Percentiles rank a stretch among this genome's conserved stretches.
phyloP scores from a whole-genome alignment of 2,113 vertebrate species.

The Proteles cristata region DNA sequence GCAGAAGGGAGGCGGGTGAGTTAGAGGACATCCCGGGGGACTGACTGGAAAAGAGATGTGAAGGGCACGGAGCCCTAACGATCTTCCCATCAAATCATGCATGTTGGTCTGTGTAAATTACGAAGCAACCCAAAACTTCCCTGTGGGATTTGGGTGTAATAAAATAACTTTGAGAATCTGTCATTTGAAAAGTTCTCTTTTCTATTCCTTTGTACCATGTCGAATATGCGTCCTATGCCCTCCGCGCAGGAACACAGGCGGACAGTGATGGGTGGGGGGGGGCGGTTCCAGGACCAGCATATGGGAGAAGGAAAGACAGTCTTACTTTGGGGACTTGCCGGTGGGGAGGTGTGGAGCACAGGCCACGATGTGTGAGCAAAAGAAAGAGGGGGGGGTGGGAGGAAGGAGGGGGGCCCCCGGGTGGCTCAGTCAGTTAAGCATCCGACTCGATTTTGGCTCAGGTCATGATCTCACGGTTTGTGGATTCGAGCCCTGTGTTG shows the following conservation, averaged over 20 bases:
- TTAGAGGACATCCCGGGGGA: rapidly evolving
- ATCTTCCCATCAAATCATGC: background rate
- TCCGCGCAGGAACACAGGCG: background rate
- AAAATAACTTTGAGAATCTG: constrained; percentile 53
- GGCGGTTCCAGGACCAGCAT: background rate
- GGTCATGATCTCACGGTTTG: too few species aligned
- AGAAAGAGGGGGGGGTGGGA: background rate
- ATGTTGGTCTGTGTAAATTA: background rate
- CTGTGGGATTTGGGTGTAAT: constrained; percentile 50
- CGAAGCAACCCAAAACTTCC: background rate
- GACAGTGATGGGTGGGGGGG: background rate
- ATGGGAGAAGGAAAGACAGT: background rate
- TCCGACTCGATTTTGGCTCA: too few species aligned
- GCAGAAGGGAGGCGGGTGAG: background rate
- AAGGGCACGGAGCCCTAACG: background rate
- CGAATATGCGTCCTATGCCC: background rate
- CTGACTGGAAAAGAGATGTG: background rate
- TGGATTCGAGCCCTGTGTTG: too few species aligned
- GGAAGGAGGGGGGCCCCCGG: too few species aligned
- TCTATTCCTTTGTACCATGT: background rate
- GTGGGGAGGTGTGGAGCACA: background rate
- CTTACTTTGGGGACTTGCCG: background rate
- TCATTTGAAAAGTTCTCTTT: background rate
- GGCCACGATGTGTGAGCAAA: background rate
- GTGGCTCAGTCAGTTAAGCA: too few species aligned